Base-by-base conservation (phyloP, 2,888 invertebrate species). In the Drosophila colorata region DNA sequence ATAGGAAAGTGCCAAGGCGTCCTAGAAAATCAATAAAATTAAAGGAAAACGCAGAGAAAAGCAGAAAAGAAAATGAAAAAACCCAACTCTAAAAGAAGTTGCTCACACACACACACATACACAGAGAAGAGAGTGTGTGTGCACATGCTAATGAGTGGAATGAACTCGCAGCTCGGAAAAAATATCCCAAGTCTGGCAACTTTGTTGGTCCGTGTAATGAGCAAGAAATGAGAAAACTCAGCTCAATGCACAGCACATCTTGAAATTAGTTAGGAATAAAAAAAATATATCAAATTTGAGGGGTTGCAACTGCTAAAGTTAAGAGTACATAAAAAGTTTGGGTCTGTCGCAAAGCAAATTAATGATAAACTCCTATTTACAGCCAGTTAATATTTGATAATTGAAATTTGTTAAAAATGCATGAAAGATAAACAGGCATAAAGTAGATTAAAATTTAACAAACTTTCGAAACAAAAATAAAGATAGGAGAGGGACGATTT, bases 141-240 rank as follows among this genome's bases (percentile, higher is more conserved):
- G 56, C 43, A 69, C 69, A 72, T 82, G 83, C 86, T 86, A 89
- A 86, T 86, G 88, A 86, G 88, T 75, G 77, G 87, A 88, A 85
- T 89, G 85, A 89, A 85, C 85, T 86, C 68, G n/a, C 43, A 13
- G 43, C 43, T 23, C 53, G 41, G 14, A 4, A 25, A 44, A 64
- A 69, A 52, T 71, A 66, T 64, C 57, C 56, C 59, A 78, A 80
- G 69, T 70, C 63, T 61, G 60, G 47, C 48, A 61, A 69, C 51
- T 48, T 70, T 53, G 48, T 37, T 61, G 56, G 47, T 41, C 61
- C 48, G 23, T 47, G 35, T 23, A 64, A 59, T 55, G 49, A 57
- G 63, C 37, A 51, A 47, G 49, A 51, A 61, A 60, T 16, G 47
- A 41, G 47, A 14, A 52, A 51, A 23, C 16, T 37, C 63, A 41